Conservation (phyloP, 2,888 invertebrate genomes). For the Scaptomyza polygonia region DNA sequence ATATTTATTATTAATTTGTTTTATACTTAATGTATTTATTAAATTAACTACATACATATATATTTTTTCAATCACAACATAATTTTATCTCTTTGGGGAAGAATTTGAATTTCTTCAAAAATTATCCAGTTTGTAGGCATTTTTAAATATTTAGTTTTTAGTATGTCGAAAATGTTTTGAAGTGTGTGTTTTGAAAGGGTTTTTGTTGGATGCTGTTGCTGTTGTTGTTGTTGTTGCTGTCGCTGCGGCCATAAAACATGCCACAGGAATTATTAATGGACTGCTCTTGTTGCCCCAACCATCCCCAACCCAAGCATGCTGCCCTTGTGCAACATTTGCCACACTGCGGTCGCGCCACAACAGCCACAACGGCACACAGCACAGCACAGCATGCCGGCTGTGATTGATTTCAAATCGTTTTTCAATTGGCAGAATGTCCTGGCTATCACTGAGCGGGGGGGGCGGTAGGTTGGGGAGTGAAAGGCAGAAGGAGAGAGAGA, state of each 20-base stretch:
- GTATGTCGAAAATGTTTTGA: neutral
- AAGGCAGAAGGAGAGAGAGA: no score
- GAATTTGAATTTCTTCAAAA: no score
- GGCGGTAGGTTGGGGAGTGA: slow-evolving; percentile 1
- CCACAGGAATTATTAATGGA: slow-evolving; percentile 80
- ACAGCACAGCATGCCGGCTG: slow-evolving; percentile 48
- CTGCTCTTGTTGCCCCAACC: slow-evolving; percentile 44
- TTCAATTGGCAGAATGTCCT: slow-evolving; percentile 68
- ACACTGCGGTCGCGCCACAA: slow-evolving; percentile 46
- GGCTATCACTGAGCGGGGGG: neutral
- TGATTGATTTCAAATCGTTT: slow-evolving; percentile 80
- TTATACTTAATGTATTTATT: no score
- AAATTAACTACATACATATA: no score
- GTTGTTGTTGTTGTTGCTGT: slow-evolving; percentile 23
- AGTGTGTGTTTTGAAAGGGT: slow-evolving; percentile 48
- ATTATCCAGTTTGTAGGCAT: no score
- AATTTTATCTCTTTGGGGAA: no score
- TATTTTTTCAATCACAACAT: no score
- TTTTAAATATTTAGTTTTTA: no score
- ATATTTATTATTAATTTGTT: no score
- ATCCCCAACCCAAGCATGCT: slow-evolving; percentile 6
- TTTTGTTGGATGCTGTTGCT: slow-evolving; percentile 26
- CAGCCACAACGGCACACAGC: slow-evolving; percentile 9
- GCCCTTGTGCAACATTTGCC: slow-evolving; percentile 13
- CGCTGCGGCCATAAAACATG: slow-evolving; percentile 67